Evolutionary conservation across 2,113 vertebrate species (phyloP), one percentile per base, ranked within the genome.

Genomic region (Mandrillus leucophaeus): DNA sequence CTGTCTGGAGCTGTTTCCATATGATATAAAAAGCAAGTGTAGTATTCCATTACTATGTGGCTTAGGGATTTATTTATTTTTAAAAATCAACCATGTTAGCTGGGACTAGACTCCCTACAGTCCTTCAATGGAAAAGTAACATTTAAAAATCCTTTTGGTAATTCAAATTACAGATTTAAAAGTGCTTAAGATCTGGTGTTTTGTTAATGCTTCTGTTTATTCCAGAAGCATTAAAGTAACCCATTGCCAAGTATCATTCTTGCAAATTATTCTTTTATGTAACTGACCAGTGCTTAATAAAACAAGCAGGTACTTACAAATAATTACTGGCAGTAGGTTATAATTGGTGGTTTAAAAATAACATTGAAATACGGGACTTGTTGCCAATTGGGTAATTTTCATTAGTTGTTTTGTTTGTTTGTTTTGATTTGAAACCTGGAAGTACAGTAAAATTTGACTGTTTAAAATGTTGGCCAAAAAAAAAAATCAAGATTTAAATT

Each of bases 201-300:
- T 97, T 97, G 92, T 97, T 97, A 98, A 96, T 98, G 98, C 97
- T 98, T 97, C 97, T 99, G 88, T 98, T 98, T 99, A 93, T 94
- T 98, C 98, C 95, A 93, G 98, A 99, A 98, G 98, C 98, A 98
- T 98, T 98, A 98, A 96, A 97, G 98, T 98, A 99, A 99, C 98
- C 98, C 98, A 98, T 99, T 99, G 99, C 99, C 99, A 99, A 99
- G 99, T 98, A 98, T 64, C 81, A 98, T 99, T 99, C 98, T 98
- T 99, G 98, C 98, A 98, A 98, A 98, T 99, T 98, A 98, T 97
- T 98, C 94, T 98, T 98, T 99, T 98, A 98, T 98, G 98, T 98
- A 99, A 99, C 95, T 99, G 98, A 98, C 98, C 99, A 98, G 98
- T 99, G 98, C 99, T 99, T 99, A 99, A 99, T 99, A 99, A 99